Base-by-base conservation (phyloP, 2,113 vertebrate species). In the Limnothrissa miodon region DNA sequence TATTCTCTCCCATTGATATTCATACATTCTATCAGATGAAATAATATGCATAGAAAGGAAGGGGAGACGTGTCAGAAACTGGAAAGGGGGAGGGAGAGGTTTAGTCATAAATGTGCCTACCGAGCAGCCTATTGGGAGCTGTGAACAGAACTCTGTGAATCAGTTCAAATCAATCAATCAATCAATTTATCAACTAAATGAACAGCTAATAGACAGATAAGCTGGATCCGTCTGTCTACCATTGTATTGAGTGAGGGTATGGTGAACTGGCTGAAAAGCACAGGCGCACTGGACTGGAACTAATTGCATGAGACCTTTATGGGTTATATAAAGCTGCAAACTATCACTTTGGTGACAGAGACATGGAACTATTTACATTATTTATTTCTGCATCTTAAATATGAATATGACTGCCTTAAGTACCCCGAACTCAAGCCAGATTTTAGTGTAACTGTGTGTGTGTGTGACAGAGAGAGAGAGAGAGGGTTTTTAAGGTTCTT, bases 351-450 rank as follows among this genome's bases (percentile, higher is more conserved):
- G 21, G 51, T 23, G 19, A 56, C 19, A 5, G 19, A 56, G 51
- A 56, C 51, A 56, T 56, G 51, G 21, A 56, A 21, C 5, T 56
- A 6, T 23, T 23, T 23, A 4, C 51, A 56, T 56, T 56, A 56
- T 56, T 21, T 56, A 56, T 56, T 56, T 23, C 19, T 19, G 5
- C 51, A 23, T 56, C 51, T 56, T 23, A 56, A 56, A 56, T 56
- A 56, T 56, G 51, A 56, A 56, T 56, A 56, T 56, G 51, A 23
- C 51, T 56, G 51, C 51, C 51, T 56, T 56, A 56, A 56, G 51
- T 56, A 21, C 51, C 51, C 21, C 1, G 19, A 23, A 56, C 51
- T 23, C 21, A 1, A 23, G 51, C 19, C 51, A 56, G 21, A 56
- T 6, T n/a, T 56, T 19, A 23, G 21, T 56, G 51, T 5, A 5